Base-by-base conservation (phyloP, 2,113 vertebrate genomes). In the Leucopternis melanops region DNA sequence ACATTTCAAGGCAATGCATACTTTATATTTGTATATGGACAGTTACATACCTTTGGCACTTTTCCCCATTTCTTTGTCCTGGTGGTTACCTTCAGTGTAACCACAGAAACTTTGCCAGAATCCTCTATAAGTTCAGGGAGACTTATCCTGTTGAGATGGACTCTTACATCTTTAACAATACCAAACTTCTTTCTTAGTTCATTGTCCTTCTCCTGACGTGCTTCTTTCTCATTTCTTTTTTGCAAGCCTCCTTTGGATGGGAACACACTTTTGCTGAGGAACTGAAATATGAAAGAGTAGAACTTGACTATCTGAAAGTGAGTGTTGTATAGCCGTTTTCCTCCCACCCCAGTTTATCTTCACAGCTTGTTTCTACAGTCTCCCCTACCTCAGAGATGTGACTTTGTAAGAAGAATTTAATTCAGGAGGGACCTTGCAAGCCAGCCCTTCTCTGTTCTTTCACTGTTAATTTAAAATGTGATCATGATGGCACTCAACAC, bases 191-290 rank as follows among this genome's bases (percentile, higher is more conserved):
- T 67, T 67, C 69, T 89, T 40, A 94, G 23, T 59, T 71, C 16
- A 6, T 75, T 75, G 32, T 67, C 59, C 42, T 52, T 9, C 58
- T 67, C n/a, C 50, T 0, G 0, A 5, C 0, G 0, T 29, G 8
- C 36, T 81, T 40, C 77, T 74, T 73, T 78, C 25, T 45, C 0
- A 29, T 66, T 81, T 67, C 67, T 63, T 47, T 83, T 49, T 58
- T 71, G 59, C 16, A 50, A 45, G 34, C 16, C 23, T 21, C 59
- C 80, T 92, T 74, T n/a, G 23, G 42, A 62, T 78, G 47, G 22
- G 16, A 66, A 66, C 17, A 34, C 42, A 62, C 32, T 16, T 65
- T 52, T 62, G 32, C 2, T 50, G 69, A 81, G 55, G 29, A 86
- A 59, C 89, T 94, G 86, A 81, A 95, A 96, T 25, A 34, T 50